These are phyloP conservation scores for Sebastes umbrosus DNA, from an alignment of 2,797 vertebrate genomes.

Conservation along the genomic window DNA sequence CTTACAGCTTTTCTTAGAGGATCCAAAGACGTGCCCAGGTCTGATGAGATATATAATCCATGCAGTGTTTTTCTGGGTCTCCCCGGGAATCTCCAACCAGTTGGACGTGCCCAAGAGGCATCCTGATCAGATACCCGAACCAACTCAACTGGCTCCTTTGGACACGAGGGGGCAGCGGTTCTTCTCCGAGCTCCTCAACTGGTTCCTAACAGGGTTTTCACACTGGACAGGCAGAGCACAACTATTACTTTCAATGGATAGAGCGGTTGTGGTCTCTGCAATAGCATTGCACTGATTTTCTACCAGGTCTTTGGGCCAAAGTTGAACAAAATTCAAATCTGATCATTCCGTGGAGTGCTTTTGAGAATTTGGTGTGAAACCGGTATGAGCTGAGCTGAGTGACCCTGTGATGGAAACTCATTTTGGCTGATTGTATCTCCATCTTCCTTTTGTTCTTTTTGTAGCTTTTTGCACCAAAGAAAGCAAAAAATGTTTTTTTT, in stretches of 20 bases:
- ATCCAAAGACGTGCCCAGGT: neutral
- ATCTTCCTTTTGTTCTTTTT: neutral
- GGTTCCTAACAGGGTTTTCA: neutral
- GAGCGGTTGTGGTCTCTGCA: neutral
- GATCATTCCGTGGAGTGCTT: neutral
- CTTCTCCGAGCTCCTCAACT: neutral
- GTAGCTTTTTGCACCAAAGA: neutral
- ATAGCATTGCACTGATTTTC: neutral
- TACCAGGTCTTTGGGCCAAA: neutral
- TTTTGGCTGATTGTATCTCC: neutral
- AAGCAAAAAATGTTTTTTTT: neutral
- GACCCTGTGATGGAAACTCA: neutral
- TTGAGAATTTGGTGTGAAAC: neutral
- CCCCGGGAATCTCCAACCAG: neutral
- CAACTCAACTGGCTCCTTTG: neutral
- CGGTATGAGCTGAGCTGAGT: neutral
- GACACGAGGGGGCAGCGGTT: neutral
- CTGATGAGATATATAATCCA: neutral
- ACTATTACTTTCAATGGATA: neutral
- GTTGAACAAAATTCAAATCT: neutral
- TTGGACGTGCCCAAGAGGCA: neutral
- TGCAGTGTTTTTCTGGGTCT: neutral
- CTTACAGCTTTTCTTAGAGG: neutral
- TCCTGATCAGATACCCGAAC: neutral
- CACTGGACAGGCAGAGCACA: neutral